phyloP scores from a whole-genome alignment of 2,113 vertebrate species.

The Mus spicilegus region DNA sequence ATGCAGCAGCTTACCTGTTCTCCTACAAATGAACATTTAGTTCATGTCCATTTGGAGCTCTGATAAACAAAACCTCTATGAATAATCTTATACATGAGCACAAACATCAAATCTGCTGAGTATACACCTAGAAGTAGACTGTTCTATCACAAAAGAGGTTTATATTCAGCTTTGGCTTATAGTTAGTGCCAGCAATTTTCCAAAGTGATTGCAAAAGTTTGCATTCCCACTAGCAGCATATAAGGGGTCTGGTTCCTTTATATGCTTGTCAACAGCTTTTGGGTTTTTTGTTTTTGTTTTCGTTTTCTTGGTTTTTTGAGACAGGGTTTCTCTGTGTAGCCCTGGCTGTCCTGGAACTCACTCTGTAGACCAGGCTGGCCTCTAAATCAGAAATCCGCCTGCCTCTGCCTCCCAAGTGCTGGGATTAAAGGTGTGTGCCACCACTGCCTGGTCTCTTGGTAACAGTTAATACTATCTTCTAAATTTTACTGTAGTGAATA shows the following conservation, averaged over 20 bases:
- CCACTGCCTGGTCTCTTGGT: no score
- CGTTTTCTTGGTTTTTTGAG: no score
- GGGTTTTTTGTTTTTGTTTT: no score
- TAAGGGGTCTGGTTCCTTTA: background rate
- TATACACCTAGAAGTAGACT: background rate
- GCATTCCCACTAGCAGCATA: background rate
- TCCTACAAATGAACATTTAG: background rate
- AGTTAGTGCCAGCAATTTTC: background rate
- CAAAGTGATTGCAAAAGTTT: background rate
- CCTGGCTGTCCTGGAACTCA: no score
- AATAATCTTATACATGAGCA: background rate
- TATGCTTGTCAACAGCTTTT: background rate
- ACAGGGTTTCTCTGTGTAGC: no score
- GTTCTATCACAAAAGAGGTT: background rate
- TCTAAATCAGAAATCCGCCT: no score
- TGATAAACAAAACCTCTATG: slow-evolving; percentile 11
- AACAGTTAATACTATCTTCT: background rate
- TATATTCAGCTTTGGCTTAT: slow-evolving; percentile 10
- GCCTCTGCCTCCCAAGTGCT: no score
- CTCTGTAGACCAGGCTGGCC: no score
- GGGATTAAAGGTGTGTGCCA: no score
- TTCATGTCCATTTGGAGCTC: slow-evolving; percentile 4
- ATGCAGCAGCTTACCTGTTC: background rate
- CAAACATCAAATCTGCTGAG: background rate
- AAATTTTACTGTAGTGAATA: slow-evolving; percentile 2